A percentile compares a stretch with the other conserved stretches of the same genome.
These are phyloP conservation scores for Cochlearius cochlearius DNA, from an alignment of 2,113 vertebrate genomes.

Conservation along the genomic window DNA sequence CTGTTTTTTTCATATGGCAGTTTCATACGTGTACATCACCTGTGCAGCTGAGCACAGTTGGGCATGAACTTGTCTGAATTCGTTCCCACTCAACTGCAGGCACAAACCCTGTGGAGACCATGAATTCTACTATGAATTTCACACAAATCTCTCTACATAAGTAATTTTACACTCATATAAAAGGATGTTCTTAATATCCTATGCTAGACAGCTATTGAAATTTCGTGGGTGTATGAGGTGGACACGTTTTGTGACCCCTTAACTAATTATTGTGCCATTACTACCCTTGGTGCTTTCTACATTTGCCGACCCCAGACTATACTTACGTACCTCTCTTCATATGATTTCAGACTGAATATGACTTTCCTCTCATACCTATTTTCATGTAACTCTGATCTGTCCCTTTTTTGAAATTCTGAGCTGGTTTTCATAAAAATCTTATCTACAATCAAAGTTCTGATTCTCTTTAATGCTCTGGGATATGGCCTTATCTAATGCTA, in stretches of 20 bases:
- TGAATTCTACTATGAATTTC: not conserved
- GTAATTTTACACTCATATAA: not conserved
- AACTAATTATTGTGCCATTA: not conserved
- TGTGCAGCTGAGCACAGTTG: not conserved
- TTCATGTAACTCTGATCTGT: constrained; percentile 34
- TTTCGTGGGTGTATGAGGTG: not conserved
- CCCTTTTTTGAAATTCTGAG: constrained; percentile 18
- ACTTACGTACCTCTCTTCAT: not conserved
- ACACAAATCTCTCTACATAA: not conserved
- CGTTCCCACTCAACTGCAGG: not conserved
- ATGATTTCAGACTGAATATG: not conserved
- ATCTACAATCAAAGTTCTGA: constrained; percentile 36
- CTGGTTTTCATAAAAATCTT: constrained; percentile 46
- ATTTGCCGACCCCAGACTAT: not conserved
- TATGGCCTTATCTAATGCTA: constrained; percentile 2
- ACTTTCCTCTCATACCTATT: not conserved
- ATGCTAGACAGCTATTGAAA: not conserved
- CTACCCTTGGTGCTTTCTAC: not conserved
- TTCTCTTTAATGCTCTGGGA: constrained; percentile 16
- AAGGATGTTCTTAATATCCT: not conserved
- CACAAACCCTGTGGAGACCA: not conserved
- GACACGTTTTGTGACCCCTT: not conserved
- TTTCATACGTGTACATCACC: not conserved
- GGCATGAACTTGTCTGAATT: not conserved
- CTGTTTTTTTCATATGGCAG: not conserved